A percentile compares a stretch with the other conserved stretches of the same genome.
These are phyloP conservation scores for Bubo scandiacus DNA, from an alignment of 2,113 vertebrate species.

Conservation along the genomic window DNA sequence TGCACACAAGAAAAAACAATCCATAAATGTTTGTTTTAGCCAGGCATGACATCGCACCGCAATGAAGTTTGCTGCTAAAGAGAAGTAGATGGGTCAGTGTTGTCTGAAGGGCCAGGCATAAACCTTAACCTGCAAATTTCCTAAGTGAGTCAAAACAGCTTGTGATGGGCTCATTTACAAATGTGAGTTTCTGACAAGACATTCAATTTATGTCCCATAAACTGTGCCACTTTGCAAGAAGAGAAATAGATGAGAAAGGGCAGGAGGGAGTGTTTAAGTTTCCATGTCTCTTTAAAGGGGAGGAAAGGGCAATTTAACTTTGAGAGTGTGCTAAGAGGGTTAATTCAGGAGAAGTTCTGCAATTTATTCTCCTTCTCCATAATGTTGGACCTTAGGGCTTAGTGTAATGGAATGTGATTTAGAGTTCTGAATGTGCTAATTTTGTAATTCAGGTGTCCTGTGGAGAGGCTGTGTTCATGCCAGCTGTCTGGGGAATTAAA, in stretches of 20 bases:
- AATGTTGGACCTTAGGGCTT: slow-evolving; percentile 64
- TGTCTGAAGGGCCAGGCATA: neutral
- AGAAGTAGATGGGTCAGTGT: neutral
- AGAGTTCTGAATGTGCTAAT: slow-evolving; percentile 72
- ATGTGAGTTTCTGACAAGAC: neutral
- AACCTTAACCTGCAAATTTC: slow-evolving; percentile 10
- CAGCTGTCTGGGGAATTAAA: slow-evolving; percentile 71
- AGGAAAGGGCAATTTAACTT: slow-evolving; percentile 63
- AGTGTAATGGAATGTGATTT: slow-evolving; percentile 72
- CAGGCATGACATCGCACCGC: fast-evolving
- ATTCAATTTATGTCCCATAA: neutral
- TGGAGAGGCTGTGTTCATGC: slow-evolving; percentile 67
- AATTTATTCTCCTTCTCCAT: slow-evolving; percentile 56
- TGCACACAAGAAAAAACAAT: neutral
- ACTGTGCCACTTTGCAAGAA: neutral
- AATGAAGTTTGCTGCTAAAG: neutral
- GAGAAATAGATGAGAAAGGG: neutral
- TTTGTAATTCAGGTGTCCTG: slow-evolving; percentile 70
- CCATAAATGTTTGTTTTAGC: fast-evolving
- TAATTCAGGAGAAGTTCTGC: slow-evolving; percentile 65
- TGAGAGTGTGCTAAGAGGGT: slow-evolving; percentile 53
- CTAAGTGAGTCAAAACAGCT: neutral
- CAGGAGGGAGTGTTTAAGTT: slow-evolving; percentile 13
- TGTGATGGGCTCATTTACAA: neutral
- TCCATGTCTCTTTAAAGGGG: slow-evolving; percentile 23